Evolutionary conservation across 1,140 invertebrate genomes (phyloP), one percentile per base, ranked within the genome.

Genomic region (Diabrotica undecimpunctata): DNA sequence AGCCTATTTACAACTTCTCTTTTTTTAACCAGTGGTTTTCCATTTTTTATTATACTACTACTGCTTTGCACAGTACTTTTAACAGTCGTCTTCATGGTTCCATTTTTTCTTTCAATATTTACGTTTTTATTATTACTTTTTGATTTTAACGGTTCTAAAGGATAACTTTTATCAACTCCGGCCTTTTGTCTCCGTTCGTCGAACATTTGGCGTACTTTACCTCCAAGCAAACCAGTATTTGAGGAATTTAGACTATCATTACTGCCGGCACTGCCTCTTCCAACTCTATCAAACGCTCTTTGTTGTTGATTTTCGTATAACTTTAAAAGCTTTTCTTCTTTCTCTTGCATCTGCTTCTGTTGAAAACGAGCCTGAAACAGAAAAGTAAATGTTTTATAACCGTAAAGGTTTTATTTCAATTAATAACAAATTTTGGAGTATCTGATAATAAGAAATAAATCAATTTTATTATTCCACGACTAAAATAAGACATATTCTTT

Each of bases 161-260:
- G 90, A 79, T 93, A 90, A 74, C 89, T 90, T 64, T 89, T 88
- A 80, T 93, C 90, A 69, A 91, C 89, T 37, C 91, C 90, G 56
- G 81, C 83, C 62, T 83, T 83, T 56, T 85, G 85, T 37, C 90
- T 83, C 11, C 90, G 82, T 72, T 92, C 90, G 68, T 92, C 89
- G 74, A 92, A 91, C 88, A 91, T 89, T 80, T 90, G 88, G n/a
- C 88, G 83, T 5, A 89, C 87, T 83, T 88, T 73, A 63, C 71
- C 72, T n/a, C 70, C 67, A 25, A 25, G 25, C 25, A 25, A 25
- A 12, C 69, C 70, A n/a, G 69, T 72, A 46, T 46, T 46, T n/a
- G 41, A 10, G 8, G 73, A 67, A 7, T 67, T 65, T 25, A 70
- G 62, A 35, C 66, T 70, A 8, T 79, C 77, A 63, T 81, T 84